Conservation (phyloP, 2,113 vertebrate genomes). For the Neogobius melanostomus region DNA sequence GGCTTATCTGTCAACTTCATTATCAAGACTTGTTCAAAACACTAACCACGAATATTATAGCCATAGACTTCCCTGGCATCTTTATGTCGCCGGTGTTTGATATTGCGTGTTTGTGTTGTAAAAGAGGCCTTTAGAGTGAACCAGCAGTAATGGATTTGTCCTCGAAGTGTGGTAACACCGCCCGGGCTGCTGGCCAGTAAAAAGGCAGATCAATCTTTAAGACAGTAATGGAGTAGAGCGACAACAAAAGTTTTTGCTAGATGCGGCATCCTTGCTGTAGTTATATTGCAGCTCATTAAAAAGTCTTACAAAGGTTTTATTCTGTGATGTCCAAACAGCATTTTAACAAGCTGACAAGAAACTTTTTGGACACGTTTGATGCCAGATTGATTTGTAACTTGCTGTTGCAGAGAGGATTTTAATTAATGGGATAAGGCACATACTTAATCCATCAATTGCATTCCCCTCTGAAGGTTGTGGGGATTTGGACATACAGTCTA, state of each 20-base stretch:
- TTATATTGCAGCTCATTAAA: constrained; percentile 48
- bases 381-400: constrained; percentile 38
- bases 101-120: constrained; percentile 19
- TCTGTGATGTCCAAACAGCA: constrained; percentile 33
- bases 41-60: constrained; percentile 21
- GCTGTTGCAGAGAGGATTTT: constrained; percentile 35
- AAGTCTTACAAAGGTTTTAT: constrained; percentile 29
- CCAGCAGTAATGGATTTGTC: constrained; percentile 63
- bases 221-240: constrained; percentile 43
- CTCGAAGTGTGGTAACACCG: constrained; percentile 60
- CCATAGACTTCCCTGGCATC: constrained; percentile 14
- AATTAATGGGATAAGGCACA: constrained; percentile 17
- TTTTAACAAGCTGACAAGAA: constrained; percentile 20
- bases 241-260: constrained; percentile 36
- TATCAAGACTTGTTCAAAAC: constrained; percentile 38
- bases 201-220: constrained; percentile 69
- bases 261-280: constrained; percentile 5
- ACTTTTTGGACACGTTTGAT: constrained; percentile 18
- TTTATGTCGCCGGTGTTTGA: constrained; percentile 37
- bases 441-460: constrained; percentile 16
- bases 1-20: constrained; percentile 38
- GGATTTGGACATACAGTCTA: background rate
- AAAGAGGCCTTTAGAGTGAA: constrained; percentile 47
- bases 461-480: background rate
- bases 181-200: constrained; percentile 52